Conservation (phyloP, 2,113 vertebrate species). For the Prionailurus bengalensis region DNA sequence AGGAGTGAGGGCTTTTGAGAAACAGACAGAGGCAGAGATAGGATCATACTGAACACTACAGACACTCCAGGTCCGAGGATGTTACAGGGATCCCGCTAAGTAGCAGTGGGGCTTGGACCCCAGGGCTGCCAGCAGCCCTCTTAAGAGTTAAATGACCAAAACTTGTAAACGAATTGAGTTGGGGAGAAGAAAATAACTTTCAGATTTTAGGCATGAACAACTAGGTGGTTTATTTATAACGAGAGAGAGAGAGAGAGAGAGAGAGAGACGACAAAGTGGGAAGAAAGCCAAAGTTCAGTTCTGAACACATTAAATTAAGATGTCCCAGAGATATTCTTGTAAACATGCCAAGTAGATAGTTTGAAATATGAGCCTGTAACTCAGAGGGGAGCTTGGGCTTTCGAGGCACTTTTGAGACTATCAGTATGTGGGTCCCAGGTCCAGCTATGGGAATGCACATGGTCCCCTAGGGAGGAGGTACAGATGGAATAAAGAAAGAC, state of each 20-base stretch:
- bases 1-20: background rate
- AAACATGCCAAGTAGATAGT: background rate
- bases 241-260: background rate
- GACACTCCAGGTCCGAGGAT: too few relatives aligned
- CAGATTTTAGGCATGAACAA: background rate
- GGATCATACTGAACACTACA: accelerated
- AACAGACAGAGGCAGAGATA: background rate
- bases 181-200: background rate
- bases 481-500: background rate
- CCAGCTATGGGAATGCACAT: background rate
- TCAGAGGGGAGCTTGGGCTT: too few relatives aligned
- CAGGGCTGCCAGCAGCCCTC: too few relatives aligned
- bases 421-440: accelerated
- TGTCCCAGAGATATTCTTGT: background rate
- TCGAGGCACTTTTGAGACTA: background rate
- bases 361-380: background rate
- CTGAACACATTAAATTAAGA: background rate
- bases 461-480: background rate
- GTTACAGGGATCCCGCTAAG: too few relatives aligned
- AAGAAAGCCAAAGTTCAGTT: background rate
- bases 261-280: too few relatives aligned
- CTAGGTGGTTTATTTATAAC: background rate
- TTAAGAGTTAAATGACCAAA: too few relatives aligned
- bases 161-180: background rate
- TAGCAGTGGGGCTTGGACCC: accelerated